Evolutionary conservation across 2,797 vertebrate species (phyloP).

Genomic region (Xenentodon cancila): DNA sequence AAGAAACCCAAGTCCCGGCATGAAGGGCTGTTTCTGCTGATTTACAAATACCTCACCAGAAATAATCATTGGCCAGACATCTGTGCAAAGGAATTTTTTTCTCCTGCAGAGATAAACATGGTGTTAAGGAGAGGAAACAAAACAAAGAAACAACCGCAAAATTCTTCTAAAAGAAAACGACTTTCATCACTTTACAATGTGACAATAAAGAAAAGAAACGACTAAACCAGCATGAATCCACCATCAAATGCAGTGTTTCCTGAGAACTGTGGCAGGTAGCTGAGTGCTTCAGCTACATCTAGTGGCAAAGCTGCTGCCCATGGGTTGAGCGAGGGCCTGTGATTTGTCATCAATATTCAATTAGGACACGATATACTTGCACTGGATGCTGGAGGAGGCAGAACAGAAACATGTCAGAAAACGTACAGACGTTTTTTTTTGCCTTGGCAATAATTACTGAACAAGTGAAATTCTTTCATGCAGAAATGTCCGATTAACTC

Average conservation of each 20-base stretch:
- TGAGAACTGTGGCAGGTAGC: conserved; percentile 45
- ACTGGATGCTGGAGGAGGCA: no score
- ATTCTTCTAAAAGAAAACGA: no score
- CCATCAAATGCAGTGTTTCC: conserved; percentile 27
- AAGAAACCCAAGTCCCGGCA: conserved; percentile 6
- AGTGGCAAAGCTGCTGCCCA: conserved; percentile 72
- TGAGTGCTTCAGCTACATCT: conserved; percentile 84
- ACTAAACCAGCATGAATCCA: conserved; percentile 42
- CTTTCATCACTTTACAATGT: conserved; percentile 10
- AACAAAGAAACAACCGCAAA: no score
- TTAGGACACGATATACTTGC: not conserved
- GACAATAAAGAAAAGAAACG: conserved; percentile 17
- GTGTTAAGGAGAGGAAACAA: not conserved
- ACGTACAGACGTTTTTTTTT: no score
- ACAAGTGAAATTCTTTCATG: no score
- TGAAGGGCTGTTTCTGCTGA: conserved; percentile 3
- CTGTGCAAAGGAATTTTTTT: not conserved
- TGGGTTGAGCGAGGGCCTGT: conserved; percentile 36
- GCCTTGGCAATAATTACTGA: no score
- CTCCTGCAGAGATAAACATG: not conserved
- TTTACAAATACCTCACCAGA: not conserved
- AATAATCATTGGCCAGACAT: not conserved
- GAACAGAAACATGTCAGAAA: no score
- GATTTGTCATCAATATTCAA: conserved; percentile 26
- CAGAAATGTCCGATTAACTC: no score